Evolutionary conservation across 35 echinoderm and acorn worm species (phyloP), one percentile per base, ranked within the genome.

Genomic region (Diadema setosum): DNA sequence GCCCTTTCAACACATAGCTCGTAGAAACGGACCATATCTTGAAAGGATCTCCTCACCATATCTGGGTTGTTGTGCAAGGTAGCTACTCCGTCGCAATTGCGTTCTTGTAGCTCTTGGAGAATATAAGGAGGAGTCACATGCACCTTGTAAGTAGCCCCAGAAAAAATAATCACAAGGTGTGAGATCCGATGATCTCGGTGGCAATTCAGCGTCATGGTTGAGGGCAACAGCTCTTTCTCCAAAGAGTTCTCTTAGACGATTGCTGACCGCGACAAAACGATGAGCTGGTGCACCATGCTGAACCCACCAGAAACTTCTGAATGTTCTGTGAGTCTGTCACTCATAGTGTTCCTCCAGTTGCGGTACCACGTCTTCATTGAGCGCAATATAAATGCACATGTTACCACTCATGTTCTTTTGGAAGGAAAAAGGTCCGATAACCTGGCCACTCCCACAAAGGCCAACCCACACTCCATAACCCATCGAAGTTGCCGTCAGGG

Each of bases 231-330:
- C 12, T 18, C 21, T n/a, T n/a, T n/a, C n/a, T n/a, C n/a, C n/a
- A 50, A 80, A 23, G 5, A 37, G 74, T 80, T 80, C 18, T 41
- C 33, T 41, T 17, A 39, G 74, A 41, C 25, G 11, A 80, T 80
- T 80, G 7, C 74, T 25, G 42, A 80, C 74, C 33, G 74, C 74
- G 74, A 70, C 65, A 33, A 70, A 26, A 80, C 74, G 74, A 80
- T 80, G 74, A 27, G 33, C 74, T 80, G 74, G 74, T 80, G 74
- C 11, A 80, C 74, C 42, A 80, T 40, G 27, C 42, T 80, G 74
- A 80, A 80, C 11, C 74, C 74, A 80, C 33, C 74, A 80, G 42
- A 70, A n/a, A 18, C 36, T 41, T 41, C 74, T 39, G 74, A 80
- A 80, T 45, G 42, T 80, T 80, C 74, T 37, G 42, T 40, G 33